phyloP scores from a whole-genome alignment of 92 coral and sea anemone genomes.

The Umimayanthus kanabou region DNA sequence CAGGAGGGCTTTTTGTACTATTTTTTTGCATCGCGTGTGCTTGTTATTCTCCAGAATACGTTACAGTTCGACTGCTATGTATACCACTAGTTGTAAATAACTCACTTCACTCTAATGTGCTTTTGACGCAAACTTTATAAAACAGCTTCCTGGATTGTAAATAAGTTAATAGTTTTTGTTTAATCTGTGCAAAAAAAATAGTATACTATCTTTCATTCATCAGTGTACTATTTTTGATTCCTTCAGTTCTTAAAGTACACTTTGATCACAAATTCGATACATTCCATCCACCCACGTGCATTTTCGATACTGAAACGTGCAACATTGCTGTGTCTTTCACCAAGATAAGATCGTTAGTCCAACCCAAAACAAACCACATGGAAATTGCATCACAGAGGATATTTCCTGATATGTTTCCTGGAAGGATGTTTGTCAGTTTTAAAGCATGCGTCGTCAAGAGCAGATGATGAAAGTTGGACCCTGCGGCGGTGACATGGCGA shows the following conservation, averaged over 20 bases:
- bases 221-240: neutral
- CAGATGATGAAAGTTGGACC: neutral
- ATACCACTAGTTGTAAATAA: neutral
- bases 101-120: neutral
- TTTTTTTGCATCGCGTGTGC: neutral
- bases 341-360: neutral
- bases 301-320: neutral
- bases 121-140: neutral
- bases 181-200: neutral
- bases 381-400: constrained; percentile 13
- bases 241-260: neutral
- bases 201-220: neutral
- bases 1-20: neutral
- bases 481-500: constrained; percentile 4
- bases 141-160: neutral
- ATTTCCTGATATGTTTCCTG: constrained; percentile 31
- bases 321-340: neutral
- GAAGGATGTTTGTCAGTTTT: constrained; percentile 1
- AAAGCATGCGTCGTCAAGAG: neutral
- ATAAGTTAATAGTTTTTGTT: neutral
- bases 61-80: neutral
- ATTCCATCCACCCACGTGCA: neutral
- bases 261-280: constrained; percentile 14
- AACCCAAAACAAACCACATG: constrained; percentile 13
- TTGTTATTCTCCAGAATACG: neutral